Evolutionary conservation across 1,140 invertebrate genomes (phyloP).

Genomic region (Drosophila ficusphila): DNA sequence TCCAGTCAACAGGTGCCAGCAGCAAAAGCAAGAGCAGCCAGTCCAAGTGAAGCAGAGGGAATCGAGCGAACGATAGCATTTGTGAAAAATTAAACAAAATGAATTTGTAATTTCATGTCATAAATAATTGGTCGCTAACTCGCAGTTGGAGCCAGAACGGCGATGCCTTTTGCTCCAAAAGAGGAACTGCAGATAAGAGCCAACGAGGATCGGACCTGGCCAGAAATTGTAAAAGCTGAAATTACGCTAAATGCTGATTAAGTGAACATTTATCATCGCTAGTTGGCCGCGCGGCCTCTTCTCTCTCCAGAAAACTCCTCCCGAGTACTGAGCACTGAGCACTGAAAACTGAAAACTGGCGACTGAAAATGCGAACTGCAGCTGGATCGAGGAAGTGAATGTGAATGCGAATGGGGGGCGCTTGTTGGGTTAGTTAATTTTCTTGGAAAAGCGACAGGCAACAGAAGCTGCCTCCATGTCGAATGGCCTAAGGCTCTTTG

Average conservation of each 20-base stretch:
- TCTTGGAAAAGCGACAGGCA: slow-evolving; percentile 71
- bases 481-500: slow-evolving; percentile 23
- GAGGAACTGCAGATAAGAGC: slow-evolving; percentile 32
- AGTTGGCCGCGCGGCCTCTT: slow-evolving; percentile 39
- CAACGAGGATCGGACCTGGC: slow-evolving; percentile 28
- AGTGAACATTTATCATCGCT: slow-evolving; percentile 84
- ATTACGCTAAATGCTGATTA: slow-evolving; percentile 84
- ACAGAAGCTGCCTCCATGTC: slow-evolving; percentile 60
- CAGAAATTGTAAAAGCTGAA: slow-evolving; percentile 79
- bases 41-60: background rate
- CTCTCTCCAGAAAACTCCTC: no score
- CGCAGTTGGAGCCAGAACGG: slow-evolving; percentile 40
- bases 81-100: slow-evolving; percentile 84
- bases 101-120: slow-evolving; percentile 84
- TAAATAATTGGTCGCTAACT: slow-evolving; percentile 84
- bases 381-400: slow-evolving; percentile 64
- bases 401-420: slow-evolving; percentile 44
- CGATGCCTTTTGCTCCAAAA: slow-evolving; percentile 45
- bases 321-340: no score
- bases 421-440: slow-evolving; percentile 72
- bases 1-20: slow-evolving; percentile 55
- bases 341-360: slow-evolving; percentile 8
- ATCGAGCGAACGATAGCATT: slow-evolving; percentile 35
- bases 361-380: slow-evolving; percentile 21
- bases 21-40: background rate